These are phyloP conservation scores for Xiphophorus hellerii DNA, from an alignment of 2,113 vertebrate genomes.

Conservation along the genomic window DNA sequence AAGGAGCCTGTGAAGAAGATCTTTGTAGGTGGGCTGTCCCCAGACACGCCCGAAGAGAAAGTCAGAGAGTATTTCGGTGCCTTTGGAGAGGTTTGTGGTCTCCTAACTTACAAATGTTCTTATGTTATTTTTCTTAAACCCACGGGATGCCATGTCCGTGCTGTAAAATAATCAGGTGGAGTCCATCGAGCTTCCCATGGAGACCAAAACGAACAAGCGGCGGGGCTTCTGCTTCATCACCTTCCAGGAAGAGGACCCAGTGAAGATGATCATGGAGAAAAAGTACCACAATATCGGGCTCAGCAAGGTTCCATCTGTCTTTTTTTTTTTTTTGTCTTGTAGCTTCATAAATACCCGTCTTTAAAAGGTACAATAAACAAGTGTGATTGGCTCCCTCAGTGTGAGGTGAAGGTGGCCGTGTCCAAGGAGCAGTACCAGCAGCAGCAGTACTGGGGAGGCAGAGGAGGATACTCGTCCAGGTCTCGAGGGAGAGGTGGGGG, in stretches of 20 bases:
- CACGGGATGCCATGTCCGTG: background rate
- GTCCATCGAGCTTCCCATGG: constrained; percentile 97
- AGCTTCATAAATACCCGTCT: background rate
- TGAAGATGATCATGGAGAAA: constrained; percentile 98
- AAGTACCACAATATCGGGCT: constrained; percentile 99
- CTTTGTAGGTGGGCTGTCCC: constrained; percentile 97
- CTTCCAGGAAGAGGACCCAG: constrained; percentile 96
- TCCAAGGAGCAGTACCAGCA: constrained; percentile 99
- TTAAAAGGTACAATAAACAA: background rate
- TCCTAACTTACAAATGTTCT: too few relatives aligned
- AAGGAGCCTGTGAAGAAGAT: constrained; percentile 99
- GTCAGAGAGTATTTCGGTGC: constrained; percentile 95
- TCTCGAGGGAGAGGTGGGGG: constrained; percentile 90
- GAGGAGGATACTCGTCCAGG: constrained; percentile 90
- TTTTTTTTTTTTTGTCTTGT: too few relatives aligned
- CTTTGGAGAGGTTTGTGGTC: constrained; percentile 90
- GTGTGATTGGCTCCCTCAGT: constrained; percentile 72
- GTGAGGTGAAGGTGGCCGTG: constrained; percentile 99
- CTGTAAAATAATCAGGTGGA: constrained; percentile 84
- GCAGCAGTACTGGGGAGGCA: constrained; percentile 95
- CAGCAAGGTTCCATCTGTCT: constrained; percentile 88
- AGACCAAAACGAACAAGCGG: constrained; percentile 99
- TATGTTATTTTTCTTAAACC: background rate
- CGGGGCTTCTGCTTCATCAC: constrained; percentile 99
- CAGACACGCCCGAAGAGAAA: constrained; percentile 97